Evolutionary conservation across 2,113 vertebrate genomes (phyloP), one percentile per base, ranked within the genome.

Genomic region (Pedionomus torquatus): DNA sequence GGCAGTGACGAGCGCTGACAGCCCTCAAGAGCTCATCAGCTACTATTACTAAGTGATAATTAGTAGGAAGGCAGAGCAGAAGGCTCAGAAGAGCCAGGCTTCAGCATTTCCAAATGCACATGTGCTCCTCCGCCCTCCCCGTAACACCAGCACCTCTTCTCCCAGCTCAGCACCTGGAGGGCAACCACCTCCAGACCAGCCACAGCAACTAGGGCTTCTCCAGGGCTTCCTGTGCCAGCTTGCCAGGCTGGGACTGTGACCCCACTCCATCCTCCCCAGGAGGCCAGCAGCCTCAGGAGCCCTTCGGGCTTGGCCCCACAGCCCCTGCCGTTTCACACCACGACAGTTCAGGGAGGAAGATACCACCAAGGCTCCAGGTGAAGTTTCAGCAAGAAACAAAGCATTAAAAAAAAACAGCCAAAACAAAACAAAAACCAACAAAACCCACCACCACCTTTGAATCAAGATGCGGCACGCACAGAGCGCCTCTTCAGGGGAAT

Each of bases 241-340:
- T 10, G 51, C 21, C 6, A 6, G 33, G 2, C 5, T 2, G 24
- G 69, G 52, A 37, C 33, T 44, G 10, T 2, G 0, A 35, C 17
- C 25, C 44, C 51, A 11, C 2, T 6, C 43, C 58, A 33, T 23
- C 19, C 43, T 74, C 60, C 25, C 44, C 61, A 57, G 14, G 30
- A 41, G 19, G 20, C 5, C 75, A 33, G 6, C 35, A 18, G 43
- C 51, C 61, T 28, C 33, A 33, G 44, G 44, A 44, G 33, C 7
- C 44, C 46, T 28, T 12, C 18, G 21, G 26, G 54, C 46, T 61
- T 9, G 19, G 44, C 28, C 39, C 26, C 54, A 11, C 79, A 46
- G 69, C 20, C n/a, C 15, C 26, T 39, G 30, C 48, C 28, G 30
- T 74, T 86, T 77, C 55, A 54, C 24, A 58, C 19, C 16, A 23